Conservation (phyloP, 2,888 invertebrate species). For the Glyphotaelius pellucidus region DNA sequence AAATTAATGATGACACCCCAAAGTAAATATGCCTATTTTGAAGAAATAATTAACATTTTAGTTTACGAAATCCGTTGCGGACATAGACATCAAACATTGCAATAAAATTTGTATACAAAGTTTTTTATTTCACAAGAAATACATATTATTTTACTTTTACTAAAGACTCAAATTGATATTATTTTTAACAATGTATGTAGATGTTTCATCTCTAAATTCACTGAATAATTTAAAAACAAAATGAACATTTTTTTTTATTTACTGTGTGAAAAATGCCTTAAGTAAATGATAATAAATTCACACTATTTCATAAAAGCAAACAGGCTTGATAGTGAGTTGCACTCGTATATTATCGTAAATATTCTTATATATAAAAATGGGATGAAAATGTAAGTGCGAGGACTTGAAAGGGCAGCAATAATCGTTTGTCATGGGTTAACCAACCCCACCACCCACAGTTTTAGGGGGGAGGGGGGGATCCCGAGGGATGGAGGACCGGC, state of each 20-base stretch:
- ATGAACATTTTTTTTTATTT: neutral
- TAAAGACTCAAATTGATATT: no score
- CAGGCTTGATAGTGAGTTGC: neutral
- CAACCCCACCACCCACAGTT: neutral
- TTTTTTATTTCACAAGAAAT: no score
- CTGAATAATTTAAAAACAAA: no score
- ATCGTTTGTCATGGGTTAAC: constrained; percentile 57
- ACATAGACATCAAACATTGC: no score
- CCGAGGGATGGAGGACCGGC: constrained; percentile 7
- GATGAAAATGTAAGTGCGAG: constrained; percentile 53
- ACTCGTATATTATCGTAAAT: constrained; percentile 15
- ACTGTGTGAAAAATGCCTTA: neutral
- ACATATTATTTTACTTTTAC: no score
- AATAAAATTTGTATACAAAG: no score
- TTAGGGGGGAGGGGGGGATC: neutral
- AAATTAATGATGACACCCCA: no score
- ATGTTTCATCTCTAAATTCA: no score
- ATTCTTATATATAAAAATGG: constrained; percentile 26
- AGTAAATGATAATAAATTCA: neutral
- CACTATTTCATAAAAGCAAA: neutral
- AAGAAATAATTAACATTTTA: no score
- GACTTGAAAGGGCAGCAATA: constrained; percentile 52
- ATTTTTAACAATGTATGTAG: no score
- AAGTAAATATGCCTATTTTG: no score
- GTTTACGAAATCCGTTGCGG: no score